Evolutionary conservation across 2,888 invertebrate species (phyloP).

Genomic region (Hyles lineata): DNA sequence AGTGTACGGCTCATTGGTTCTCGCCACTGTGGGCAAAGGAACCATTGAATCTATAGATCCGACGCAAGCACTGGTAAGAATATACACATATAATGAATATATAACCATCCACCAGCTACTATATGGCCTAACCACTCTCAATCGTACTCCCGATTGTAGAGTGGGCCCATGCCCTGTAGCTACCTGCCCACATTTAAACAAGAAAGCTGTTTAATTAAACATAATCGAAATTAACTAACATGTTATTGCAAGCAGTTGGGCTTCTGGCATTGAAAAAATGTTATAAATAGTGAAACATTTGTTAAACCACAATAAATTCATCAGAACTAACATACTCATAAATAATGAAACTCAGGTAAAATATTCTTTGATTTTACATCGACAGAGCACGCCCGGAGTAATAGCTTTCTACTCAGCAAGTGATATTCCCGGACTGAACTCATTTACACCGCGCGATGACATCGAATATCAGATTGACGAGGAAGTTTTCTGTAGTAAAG

Average conservation of each 20-base stretch:
- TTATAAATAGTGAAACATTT: too few relatives aligned
- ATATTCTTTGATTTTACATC: not conserved
- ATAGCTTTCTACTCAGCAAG: conserved; percentile 85
- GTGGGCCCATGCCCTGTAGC: too few relatives aligned
- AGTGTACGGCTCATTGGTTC: conserved; percentile 87
- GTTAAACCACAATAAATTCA: too few relatives aligned
- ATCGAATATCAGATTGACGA: conserved; percentile 47
- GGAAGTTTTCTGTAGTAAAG: conserved; percentile 75
- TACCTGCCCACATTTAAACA: too few relatives aligned
- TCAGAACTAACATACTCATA: too few relatives aligned
- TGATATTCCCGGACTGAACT: conserved; percentile 88
- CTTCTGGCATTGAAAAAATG: too few relatives aligned
- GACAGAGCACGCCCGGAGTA: conserved; percentile 78
- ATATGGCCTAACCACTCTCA: too few relatives aligned
- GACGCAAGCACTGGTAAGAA: conserved; percentile 85
- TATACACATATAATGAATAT: not conserved
- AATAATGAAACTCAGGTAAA: not conserved
- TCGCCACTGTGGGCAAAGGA: conserved; percentile 79
- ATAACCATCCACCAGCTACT: too few relatives aligned
- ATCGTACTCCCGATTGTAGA: too few relatives aligned
- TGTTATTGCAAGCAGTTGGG: too few relatives aligned
- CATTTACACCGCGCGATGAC: conserved; percentile 61
- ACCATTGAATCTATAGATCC: conserved; percentile 85
- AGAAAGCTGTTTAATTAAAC: too few relatives aligned
- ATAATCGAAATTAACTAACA: too few relatives aligned